phyloP scores from a whole-genome alignment of 2,113 vertebrate genomes.

The Oreotragus oreotragus region DNA sequence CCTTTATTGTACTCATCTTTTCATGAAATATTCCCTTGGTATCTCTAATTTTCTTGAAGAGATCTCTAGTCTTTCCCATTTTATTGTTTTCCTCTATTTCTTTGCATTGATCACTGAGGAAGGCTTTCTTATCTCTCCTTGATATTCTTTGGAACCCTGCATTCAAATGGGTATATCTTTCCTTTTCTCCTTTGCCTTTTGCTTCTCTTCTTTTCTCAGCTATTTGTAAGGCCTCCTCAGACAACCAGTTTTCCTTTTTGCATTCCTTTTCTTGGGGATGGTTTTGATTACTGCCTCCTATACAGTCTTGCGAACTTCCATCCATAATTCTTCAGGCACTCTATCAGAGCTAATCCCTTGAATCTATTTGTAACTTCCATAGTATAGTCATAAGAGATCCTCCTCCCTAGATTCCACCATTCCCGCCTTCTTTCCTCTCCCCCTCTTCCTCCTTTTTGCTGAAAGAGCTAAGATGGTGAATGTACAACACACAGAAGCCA shows the following conservation, averaged over 20 bases:
- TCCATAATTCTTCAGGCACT: neutral
- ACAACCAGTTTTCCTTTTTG: neutral
- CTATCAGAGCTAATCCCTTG: neutral
- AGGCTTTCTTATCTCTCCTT: neutral
- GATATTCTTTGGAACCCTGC: neutral
- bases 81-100: neutral
- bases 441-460: neutral
- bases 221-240: neutral
- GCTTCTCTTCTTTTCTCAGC: neutral
- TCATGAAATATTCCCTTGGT: neutral
- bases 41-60: neutral
- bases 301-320: rapidly evolving
- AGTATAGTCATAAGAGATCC: neutral
- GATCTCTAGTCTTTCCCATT: neutral
- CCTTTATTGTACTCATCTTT: neutral
- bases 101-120: neutral
- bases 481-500: neutral
- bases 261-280: neutral
- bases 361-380: neutral
- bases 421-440: neutral
- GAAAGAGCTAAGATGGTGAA: too few species aligned
- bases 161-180: neutral
- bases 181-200: neutral
- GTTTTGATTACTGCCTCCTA: neutral
- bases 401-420: neutral